phyloP scores from a whole-genome alignment of 2,888 invertebrate species.

The Coleophora flavipennella region DNA sequence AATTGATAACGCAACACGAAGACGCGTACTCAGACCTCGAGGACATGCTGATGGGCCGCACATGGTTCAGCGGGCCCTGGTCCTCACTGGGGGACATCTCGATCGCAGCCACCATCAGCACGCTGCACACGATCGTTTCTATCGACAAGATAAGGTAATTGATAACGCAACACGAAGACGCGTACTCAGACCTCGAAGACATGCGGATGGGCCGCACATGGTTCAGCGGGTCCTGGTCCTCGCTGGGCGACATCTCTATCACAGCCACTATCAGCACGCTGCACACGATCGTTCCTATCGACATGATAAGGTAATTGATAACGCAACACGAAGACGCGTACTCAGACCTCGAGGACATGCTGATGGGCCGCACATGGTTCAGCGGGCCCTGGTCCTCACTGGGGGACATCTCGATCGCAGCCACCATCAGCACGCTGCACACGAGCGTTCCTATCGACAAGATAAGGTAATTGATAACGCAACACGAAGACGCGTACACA shows the following conservation, averaged over 20 bases:
- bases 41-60: slow-evolving; percentile 26
- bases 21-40: slow-evolving; percentile 38
- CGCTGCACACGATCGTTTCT: slow-evolving; percentile 40
- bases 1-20: slow-evolving; percentile 16
- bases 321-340: slow-evolving; percentile 30
- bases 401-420: slow-evolving; percentile 38
- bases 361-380: slow-evolving; percentile 31
- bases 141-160: slow-evolving; percentile 32
- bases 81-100: slow-evolving; percentile 39
- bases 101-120: slow-evolving; percentile 40
- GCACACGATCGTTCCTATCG: slow-evolving; percentile 39
- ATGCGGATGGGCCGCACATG: slow-evolving; percentile 31
- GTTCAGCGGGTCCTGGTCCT: slow-evolving; percentile 35
- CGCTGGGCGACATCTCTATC: slow-evolving; percentile 39
- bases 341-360: slow-evolving; percentile 35
- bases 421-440: slow-evolving; percentile 43
- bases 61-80: slow-evolving; percentile 37
- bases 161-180: slow-evolving; percentile 19
- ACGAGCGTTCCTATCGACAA: slow-evolving; percentile 40
- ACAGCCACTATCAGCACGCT: slow-evolving; percentile 44
- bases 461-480: too few species aligned
- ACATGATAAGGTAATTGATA: slow-evolving; percentile 26
- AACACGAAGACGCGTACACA: slow-evolving; percentile 32
- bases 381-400: slow-evolving; percentile 35
- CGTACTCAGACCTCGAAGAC: slow-evolving; percentile 37